A percentile compares a stretch with the other conserved stretches of the same genome.
Evolutionary conservation across 2,888 invertebrate species (phyloP).

Genomic region (Trimorus sp.): DNA sequence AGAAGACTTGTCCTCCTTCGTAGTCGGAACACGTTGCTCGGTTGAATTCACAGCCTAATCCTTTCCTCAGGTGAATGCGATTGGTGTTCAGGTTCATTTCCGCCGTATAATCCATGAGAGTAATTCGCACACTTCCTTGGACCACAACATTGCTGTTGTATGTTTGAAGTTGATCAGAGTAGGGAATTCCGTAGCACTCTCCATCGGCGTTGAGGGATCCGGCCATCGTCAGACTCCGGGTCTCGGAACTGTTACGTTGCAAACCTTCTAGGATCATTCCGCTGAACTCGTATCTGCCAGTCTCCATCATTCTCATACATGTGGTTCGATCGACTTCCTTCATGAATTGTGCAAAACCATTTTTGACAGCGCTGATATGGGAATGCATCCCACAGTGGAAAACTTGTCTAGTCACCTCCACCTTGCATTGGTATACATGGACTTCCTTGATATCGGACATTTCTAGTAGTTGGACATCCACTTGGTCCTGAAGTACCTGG

Average conservation of each 20-base stretch:
- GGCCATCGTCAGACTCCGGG: slow-evolving; percentile 35
- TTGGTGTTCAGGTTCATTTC: slow-evolving; percentile 27
- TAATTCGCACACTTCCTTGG: slow-evolving; percentile 32
- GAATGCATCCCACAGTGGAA: slow-evolving; percentile 1
- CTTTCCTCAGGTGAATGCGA: slow-evolving; percentile 38
- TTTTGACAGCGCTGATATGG: background rate
- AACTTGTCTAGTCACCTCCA: background rate
- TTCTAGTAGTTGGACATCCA: background rate
- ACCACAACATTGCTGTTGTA: slow-evolving; percentile 65
- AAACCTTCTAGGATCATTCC: slow-evolving; percentile 14
- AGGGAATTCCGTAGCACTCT: slow-evolving; percentile 53
- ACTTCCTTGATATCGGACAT: background rate
- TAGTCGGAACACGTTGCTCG: slow-evolving; percentile 37
- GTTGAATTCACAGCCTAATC: slow-evolving; percentile 23
- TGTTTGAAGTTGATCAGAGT: slow-evolving; percentile 61
- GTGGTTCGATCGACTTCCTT: background rate
- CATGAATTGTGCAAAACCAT: slow-evolving; percentile 2
- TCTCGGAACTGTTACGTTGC: slow-evolving; percentile 20
- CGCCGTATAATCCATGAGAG: slow-evolving; percentile 17
- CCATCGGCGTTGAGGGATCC: slow-evolving; percentile 37
- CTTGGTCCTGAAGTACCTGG: no score
- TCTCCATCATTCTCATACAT: background rate
- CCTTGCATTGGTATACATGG: slow-evolving; percentile 2
- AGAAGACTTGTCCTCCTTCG: slow-evolving; percentile 55
- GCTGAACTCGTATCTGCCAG: background rate